Conservation (phyloP, 1,140 invertebrate species). For the Aleiodes sp. region DNA sequence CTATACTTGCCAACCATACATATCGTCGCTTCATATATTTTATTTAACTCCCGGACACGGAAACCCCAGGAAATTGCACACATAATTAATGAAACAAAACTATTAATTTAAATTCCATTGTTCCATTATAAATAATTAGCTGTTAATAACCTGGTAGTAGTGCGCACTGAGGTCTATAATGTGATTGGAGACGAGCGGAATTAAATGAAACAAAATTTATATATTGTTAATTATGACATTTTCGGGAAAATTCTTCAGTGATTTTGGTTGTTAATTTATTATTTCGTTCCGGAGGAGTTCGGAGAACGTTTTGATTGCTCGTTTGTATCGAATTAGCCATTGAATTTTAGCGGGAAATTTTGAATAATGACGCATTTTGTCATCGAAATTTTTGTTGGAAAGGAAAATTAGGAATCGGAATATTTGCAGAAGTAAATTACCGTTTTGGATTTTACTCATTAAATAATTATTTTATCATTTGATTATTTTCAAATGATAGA, state of each 20-base stretch:
- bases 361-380: too few relatives aligned
- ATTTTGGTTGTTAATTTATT: neutral
- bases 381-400: too few relatives aligned
- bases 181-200: conserved; percentile 33
- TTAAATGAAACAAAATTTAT: too few relatives aligned
- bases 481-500: too few relatives aligned
- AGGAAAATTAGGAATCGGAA: too few relatives aligned
- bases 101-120: conserved; percentile 68
- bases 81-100: conserved; percentile 67
- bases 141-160: conserved; percentile 57
- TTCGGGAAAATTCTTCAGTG: neutral
- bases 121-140: conserved; percentile 67
- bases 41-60: conserved; percentile 61
- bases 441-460: too few relatives aligned
- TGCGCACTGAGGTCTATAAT: conserved; percentile 29
- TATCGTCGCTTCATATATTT: conserved; percentile 61
- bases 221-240: neutral
- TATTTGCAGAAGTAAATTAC: too few relatives aligned
- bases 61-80: conserved; percentile 55
- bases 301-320: neutral
- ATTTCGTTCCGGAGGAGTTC: neutral
- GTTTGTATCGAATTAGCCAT: neutral
- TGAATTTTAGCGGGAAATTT: too few relatives aligned
- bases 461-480: too few relatives aligned
- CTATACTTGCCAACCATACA: conserved; percentile 35